phyloP scores from a whole-genome alignment of 2,888 invertebrate genomes.

The Sesia bembeciformis region DNA sequence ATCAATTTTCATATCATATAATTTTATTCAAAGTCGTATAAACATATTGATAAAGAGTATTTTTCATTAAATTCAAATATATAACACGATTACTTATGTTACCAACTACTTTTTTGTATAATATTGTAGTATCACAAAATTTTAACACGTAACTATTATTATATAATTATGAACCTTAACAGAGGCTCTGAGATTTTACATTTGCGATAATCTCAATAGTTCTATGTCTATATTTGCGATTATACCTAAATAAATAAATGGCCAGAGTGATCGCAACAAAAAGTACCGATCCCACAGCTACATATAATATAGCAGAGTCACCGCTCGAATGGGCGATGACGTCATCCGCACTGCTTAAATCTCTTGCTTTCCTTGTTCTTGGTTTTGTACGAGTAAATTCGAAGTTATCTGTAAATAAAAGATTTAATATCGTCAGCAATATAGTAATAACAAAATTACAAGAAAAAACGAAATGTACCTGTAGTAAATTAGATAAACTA shows the following conservation, averaged over 20 bases:
- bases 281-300: constrained; percentile 35
- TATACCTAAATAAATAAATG: constrained; percentile 30
- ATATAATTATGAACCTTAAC: constrained; percentile 12
- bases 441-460: too few species aligned
- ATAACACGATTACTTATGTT: too few species aligned
- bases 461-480: too few species aligned
- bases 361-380: constrained; percentile 45
- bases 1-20: not conserved
- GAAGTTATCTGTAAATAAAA: constrained; percentile 53
- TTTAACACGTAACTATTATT: not conserved
- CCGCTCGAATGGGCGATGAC: constrained; percentile 18
- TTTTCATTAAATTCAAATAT: not conserved
- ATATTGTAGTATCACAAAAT: too few species aligned
- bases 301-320: constrained; percentile 25
- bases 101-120: not conserved
- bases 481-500: too few species aligned
- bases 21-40: too few species aligned
- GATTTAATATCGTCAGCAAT: too few species aligned
- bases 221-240: constrained; percentile 20
- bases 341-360: constrained; percentile 27
- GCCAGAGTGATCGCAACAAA: constrained; percentile 32
- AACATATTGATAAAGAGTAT: not conserved
- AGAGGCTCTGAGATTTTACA: constrained; percentile 14
- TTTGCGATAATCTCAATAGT: constrained; percentile 8
- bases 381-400: constrained; percentile 50